Evolutionary conservation across 1,140 invertebrate species (phyloP).

Genomic region (Drosophila arizonae): DNA sequence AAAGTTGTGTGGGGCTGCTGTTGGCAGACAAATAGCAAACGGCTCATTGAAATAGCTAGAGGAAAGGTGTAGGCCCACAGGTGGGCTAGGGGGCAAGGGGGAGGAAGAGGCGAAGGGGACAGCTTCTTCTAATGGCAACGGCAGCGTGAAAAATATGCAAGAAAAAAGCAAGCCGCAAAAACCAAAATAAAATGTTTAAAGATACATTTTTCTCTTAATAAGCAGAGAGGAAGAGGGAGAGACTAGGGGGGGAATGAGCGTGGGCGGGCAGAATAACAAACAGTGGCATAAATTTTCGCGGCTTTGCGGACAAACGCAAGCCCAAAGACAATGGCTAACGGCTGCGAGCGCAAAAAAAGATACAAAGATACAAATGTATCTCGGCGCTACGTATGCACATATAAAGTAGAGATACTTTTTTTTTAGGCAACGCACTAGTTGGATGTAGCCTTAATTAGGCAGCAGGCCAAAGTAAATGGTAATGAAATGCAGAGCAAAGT

Average conservation of each 20-base stretch:
- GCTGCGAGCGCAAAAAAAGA: constrained; percentile 11
- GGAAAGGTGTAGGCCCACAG: too few species aligned
- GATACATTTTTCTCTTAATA: constrained; percentile 52
- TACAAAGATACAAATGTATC: constrained; percentile 40
- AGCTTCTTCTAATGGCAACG: constrained; percentile 33
- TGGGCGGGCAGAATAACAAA: constrained; percentile 12
- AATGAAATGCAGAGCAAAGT: constrained; percentile 4
- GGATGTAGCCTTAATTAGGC: constrained; percentile 45
- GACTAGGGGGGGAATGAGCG: not conserved
- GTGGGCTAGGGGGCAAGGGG: constrained; percentile 6
- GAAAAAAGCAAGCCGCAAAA: constrained; percentile 47
- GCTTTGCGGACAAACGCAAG: constrained; percentile 34
- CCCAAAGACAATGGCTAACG: constrained; percentile 18
- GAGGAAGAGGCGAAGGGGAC: constrained; percentile 1
- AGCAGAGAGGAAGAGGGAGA: not conserved
- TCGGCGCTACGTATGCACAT: constrained; percentile 4
- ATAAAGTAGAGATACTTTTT: constrained; percentile 9
- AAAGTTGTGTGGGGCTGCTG: not conserved
- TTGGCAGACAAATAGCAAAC: constrained; percentile 66
- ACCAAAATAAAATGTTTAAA: constrained; percentile 70
- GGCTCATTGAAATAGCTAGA: constrained; percentile 52
- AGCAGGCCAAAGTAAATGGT: constrained; percentile 13
- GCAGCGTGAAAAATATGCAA: constrained; percentile 75
- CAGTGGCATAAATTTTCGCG: constrained; percentile 62
- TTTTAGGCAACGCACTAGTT: not conserved